Percentiles rank a stretch among this genome's conserved stretches.
These are phyloP conservation scores for Xiphorhynchus elegans DNA, from an alignment of 2,113 vertebrate genomes.

Conservation along the genomic window DNA sequence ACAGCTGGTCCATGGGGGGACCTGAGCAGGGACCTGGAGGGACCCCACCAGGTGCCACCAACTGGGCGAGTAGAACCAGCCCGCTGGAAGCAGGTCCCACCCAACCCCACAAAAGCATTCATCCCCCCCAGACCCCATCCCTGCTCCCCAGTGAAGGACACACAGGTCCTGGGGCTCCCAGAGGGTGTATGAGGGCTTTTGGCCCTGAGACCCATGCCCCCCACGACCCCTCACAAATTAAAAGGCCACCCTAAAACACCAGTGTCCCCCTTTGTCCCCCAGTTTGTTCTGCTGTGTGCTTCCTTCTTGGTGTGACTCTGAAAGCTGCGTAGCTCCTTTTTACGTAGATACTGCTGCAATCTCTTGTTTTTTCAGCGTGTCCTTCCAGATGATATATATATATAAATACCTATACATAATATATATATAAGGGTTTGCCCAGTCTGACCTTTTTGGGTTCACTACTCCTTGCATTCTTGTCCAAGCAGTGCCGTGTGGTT, in stretches of 20 bases:
- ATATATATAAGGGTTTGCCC: conserved; percentile 57
- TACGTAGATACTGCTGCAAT: conserved; percentile 67
- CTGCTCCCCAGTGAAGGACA: not conserved
- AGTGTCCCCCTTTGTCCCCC: conserved; percentile 6
- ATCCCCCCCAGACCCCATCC: not conserved
- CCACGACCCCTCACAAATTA: not conserved
- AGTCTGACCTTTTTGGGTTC: not conserved
- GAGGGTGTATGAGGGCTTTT: not conserved
- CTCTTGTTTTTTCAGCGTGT: conserved; percentile 62
- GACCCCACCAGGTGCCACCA: not conserved
- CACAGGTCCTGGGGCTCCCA: not conserved
- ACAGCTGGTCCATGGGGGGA: not conserved
- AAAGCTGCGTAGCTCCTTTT: conserved; percentile 68
- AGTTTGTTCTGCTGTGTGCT: conserved; percentile 54
- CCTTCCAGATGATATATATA: conserved; percentile 70
- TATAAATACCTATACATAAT: conserved; percentile 77
- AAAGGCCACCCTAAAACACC: not conserved
- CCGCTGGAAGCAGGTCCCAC: not conserved
- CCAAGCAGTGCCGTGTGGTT: conserved; percentile 62
- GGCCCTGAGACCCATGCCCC: not conserved
- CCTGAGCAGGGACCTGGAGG: not conserved
- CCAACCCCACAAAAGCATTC: not conserved
- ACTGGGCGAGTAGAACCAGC: not conserved
- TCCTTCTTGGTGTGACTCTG: conserved; percentile 67
- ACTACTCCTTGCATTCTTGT: not conserved